Evolutionary conservation across 2,888 invertebrate species (phyloP).

Genomic region (Nemapogon koenigi): DNA sequence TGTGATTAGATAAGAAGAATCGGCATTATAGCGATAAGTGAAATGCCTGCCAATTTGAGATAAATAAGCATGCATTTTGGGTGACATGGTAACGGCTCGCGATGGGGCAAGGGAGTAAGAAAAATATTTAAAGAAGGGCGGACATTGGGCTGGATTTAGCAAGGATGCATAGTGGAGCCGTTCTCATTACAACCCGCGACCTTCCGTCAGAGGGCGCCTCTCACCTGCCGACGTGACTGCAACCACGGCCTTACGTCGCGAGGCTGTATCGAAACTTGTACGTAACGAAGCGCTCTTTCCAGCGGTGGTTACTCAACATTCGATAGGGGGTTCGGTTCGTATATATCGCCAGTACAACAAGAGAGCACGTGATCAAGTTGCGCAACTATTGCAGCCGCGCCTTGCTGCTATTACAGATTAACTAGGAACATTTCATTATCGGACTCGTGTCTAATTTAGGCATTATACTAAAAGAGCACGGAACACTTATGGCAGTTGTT

Average conservation of each 20-base stretch:
- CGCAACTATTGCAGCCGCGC: constrained; percentile 50
- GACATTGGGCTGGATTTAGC: constrained; percentile 18
- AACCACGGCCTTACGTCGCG: constrained; percentile 61
- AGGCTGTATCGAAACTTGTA: constrained; percentile 62
- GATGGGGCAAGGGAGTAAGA: too few species aligned
- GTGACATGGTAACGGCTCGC: too few species aligned
- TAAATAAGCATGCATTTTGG: too few species aligned
- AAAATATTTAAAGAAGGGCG: too few species aligned
- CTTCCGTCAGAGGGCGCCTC: constrained; percentile 50
- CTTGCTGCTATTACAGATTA: constrained; percentile 37
- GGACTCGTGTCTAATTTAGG: too few species aligned
- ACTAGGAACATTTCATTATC: too few species aligned
- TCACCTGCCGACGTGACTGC: constrained; percentile 51
- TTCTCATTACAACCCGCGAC: constrained; percentile 57
- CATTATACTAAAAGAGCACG: too few species aligned
- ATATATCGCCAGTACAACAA: constrained; percentile 43
- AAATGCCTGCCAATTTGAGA: too few species aligned
- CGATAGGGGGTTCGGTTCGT: constrained; percentile 55
- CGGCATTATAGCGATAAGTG: too few species aligned
- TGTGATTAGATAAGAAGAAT: too few species aligned
- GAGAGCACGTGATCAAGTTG: constrained; percentile 53
- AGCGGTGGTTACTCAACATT: constrained; percentile 53
- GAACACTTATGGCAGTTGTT: too few species aligned
- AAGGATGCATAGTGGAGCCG: constrained; percentile 57
- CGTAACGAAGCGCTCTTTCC: constrained; percentile 59